Conservation (phyloP, 2,797 vertebrate species). For the Jordanella pulchra region DNA sequence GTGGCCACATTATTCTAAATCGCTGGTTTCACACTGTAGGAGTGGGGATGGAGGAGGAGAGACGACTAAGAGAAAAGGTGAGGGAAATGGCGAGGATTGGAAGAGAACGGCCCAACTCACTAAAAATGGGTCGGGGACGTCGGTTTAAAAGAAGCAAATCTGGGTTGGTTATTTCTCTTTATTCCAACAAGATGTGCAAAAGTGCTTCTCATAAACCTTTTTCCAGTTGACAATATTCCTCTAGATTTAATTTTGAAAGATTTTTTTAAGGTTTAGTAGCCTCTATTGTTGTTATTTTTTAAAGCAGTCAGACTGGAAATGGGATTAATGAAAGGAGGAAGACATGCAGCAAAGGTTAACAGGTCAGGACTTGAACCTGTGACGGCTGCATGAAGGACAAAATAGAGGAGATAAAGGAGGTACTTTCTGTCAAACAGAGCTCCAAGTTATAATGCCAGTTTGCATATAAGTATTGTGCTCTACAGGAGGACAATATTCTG, state of each 20-base stretch:
- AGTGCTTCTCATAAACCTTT: slow-evolving; percentile 4
- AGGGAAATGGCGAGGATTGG: slow-evolving; percentile 36
- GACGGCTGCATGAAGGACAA: too few species aligned
- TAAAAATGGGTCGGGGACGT: slow-evolving; percentile 42
- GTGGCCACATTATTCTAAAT: slow-evolving; percentile 80
- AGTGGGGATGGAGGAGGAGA: slow-evolving; percentile 56
- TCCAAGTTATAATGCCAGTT: neutral
- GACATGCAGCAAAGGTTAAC: too few species aligned
- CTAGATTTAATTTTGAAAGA: too few species aligned
- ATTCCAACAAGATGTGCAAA: neutral
- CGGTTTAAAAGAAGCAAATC: slow-evolving; percentile 20
- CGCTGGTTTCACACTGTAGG: slow-evolving; percentile 70
- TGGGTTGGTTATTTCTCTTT: slow-evolving; percentile 32
- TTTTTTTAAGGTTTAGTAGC: too few species aligned
- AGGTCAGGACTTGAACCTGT: too few species aligned
- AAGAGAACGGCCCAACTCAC: slow-evolving; percentile 55
- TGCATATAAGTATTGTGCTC: neutral
- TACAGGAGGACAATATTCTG: neutral
- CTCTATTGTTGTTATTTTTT: too few species aligned
- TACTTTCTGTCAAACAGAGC: neutral
- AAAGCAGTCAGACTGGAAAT: too few species aligned
- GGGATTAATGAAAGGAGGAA: too few species aligned
- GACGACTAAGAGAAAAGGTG: slow-evolving; percentile 38
- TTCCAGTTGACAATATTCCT: neutral
- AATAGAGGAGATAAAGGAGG: neutral